A percentile compares a stretch with the other conserved stretches of the same genome.
These are phyloP conservation scores for Patagioenas fasciata DNA, from an alignment of 2,113 vertebrate species.

Conservation along the genomic window DNA sequence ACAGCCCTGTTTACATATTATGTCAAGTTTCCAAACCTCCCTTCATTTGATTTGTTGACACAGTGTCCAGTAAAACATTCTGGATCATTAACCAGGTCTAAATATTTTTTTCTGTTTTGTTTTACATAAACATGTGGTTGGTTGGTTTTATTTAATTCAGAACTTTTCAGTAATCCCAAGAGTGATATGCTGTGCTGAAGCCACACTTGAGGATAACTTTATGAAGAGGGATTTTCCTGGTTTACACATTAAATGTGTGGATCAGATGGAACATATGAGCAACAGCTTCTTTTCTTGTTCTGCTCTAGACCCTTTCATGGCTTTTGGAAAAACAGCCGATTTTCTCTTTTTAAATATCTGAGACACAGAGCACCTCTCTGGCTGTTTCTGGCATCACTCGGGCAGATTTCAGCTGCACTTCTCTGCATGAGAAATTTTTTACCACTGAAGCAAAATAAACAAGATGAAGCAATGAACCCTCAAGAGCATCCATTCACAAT, in stretches of 20 bases:
- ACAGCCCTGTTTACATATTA: neutral
- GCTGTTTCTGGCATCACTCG: neutral
- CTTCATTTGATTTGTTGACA: constrained; percentile 28
- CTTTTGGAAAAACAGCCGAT: neutral
- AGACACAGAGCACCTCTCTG: neutral
- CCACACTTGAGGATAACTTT: neutral
- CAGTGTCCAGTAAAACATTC: neutral
- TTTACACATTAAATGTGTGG: neutral
- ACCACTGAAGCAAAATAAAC: neutral
- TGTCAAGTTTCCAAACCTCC: constrained; percentile 28
- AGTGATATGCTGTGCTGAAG: neutral
- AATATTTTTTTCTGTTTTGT: constrained; percentile 24
- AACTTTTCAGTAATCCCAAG: neutral
- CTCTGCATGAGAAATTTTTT: neutral
- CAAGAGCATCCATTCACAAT: neutral
- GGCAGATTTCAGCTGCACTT: neutral
- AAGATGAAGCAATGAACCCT: neutral
- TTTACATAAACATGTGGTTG: neutral
- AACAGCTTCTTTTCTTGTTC: neutral
- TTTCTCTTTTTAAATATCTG: neutral
- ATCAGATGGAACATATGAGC: neutral
- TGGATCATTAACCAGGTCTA: neutral
- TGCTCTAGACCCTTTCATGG: neutral
- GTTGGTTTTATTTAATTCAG: neutral
- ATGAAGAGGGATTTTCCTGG: neutral